Evolutionary conservation across 1,140 invertebrate genomes (phyloP).

Genomic region (Chironomus tepperi): DNA sequence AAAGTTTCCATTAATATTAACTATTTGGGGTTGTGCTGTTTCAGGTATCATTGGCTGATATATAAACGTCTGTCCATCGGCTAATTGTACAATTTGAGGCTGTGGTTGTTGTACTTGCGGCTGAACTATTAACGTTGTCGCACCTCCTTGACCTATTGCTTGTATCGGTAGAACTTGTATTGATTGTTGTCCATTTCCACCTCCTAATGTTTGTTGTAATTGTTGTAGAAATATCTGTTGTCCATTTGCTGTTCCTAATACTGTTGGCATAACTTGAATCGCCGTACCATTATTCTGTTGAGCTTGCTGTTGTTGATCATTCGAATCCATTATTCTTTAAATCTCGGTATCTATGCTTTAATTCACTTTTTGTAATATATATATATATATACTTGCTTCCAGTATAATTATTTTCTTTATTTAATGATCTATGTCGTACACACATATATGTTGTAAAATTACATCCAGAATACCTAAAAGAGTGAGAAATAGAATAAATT

Average conservation of each 20-base stretch:
- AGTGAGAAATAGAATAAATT: conserved; percentile 5
- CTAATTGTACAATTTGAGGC: conserved; percentile 78
- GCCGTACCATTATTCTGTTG: not conserved
- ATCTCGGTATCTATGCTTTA: too few relatives aligned
- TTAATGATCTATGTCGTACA: not conserved
- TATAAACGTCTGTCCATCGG: conserved; percentile 88
- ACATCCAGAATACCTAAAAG: not conserved
- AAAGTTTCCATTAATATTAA: conserved; percentile 64
- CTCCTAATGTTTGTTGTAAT: conserved; percentile 43
- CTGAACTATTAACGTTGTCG: conserved; percentile 39
- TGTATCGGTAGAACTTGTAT: conserved; percentile 56
- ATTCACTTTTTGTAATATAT: not conserved
- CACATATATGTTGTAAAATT: not conserved
- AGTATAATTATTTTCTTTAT: not conserved
- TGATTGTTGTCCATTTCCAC: conserved; percentile 40
- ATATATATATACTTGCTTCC: not conserved
- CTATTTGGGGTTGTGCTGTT: conserved; percentile 49
- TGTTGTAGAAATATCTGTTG: conserved; percentile 42
- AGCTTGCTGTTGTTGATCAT: not conserved
- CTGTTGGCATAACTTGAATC: conserved; percentile 39
- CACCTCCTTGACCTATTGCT: conserved; percentile 44
- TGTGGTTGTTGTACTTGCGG: conserved; percentile 45
- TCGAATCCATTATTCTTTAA: not conserved
- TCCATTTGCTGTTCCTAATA: conserved; percentile 40
- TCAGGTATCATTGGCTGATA: conserved; percentile 68